Percentiles rank a stretch among this genome's conserved stretches.
These are phyloP conservation scores for Paratrypauchen microcephalus DNA, from an alignment of 2,797 vertebrate genomes.

Conservation along the genomic window DNA sequence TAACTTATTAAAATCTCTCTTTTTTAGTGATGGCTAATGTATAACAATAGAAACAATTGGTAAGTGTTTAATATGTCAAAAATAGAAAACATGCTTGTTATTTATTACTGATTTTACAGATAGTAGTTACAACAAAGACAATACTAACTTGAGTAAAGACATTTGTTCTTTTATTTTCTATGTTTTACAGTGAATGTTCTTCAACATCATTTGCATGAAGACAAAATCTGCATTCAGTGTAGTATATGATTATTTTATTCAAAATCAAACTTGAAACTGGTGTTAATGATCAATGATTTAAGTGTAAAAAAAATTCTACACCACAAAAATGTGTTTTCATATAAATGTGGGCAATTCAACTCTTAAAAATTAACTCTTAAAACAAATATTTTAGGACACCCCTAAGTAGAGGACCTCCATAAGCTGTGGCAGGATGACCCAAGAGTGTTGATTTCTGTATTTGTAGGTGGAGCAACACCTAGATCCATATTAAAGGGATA, in stretches of 20 bases:
- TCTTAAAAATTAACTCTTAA: constrained; percentile 1
- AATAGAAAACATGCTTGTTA: background rate
- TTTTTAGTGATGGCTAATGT: constrained; percentile 85
- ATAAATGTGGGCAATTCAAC: background rate
- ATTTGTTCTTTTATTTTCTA: constrained; percentile 13
- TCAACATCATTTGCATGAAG: background rate
- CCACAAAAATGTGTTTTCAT: background rate
- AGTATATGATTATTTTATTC: background rate
- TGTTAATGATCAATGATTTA: background rate
- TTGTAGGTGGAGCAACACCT: constrained; percentile 37
- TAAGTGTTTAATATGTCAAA: constrained; percentile 30
- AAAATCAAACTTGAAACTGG: constrained; percentile 1
- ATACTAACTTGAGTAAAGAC: background rate
- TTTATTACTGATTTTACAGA: background rate
- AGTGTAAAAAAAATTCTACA: background rate
- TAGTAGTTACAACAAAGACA: background rate
- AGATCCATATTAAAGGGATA: constrained; percentile 26
- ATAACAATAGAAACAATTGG: constrained; percentile 70
- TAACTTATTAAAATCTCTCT: constrained; percentile 14
- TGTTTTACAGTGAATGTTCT: constrained; percentile 19
- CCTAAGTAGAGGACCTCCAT: constrained; percentile 66
- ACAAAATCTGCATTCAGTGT: constrained; percentile 8
- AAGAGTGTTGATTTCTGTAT: constrained; percentile 5
- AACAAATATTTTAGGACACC: constrained; percentile 27
- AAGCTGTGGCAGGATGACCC: constrained; percentile 23